These are phyloP conservation scores for Mus musculus DNA, from an alignment of 2,113 vertebrate genomes.

Conservation along the genomic window DNA sequence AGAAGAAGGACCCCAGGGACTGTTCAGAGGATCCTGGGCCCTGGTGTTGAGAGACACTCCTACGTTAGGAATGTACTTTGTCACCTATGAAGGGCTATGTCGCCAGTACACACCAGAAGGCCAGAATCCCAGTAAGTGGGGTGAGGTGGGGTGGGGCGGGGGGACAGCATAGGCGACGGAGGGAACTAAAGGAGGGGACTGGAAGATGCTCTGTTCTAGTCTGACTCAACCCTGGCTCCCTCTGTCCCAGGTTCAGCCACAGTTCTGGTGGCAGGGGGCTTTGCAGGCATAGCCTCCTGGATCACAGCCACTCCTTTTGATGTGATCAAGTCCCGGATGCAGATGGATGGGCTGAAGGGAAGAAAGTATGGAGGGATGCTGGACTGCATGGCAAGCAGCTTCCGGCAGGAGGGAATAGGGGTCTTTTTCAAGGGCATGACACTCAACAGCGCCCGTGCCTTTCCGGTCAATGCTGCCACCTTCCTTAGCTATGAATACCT, in stretches of 20 bases:
- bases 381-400: conserved; percentile 88
- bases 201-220: not conserved
- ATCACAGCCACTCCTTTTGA: conserved; percentile 90
- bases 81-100: conserved; percentile 87
- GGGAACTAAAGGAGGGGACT: accelerated
- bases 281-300: conserved; percentile 89
- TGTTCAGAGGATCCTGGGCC: conserved; percentile 88
- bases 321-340: conserved; percentile 91
- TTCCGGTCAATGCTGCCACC: conserved; percentile 91
- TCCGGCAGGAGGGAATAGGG: conserved; percentile 85
- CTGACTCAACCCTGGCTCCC: not conserved
- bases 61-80: conserved; percentile 89
- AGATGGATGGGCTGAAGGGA: conserved; percentile 88
- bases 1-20: conserved; percentile 87
- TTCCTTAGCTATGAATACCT: conserved; percentile 91
- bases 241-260: conserved; percentile 81
- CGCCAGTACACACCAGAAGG: conserved; percentile 81
- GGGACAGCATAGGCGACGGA: not conserved
- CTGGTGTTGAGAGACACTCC: conserved; percentile 89
- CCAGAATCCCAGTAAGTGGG: conserved; percentile 85
- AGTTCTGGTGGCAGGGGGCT: conserved; percentile 88
- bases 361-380: conserved; percentile 85
- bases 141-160: not conserved
- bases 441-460: conserved; percentile 90
- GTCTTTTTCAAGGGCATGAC: conserved; percentile 90